Evolutionary conservation across 1,140 invertebrate genomes (phyloP), one percentile per base, ranked within the genome.

Genomic region (Zophobas morio): DNA sequence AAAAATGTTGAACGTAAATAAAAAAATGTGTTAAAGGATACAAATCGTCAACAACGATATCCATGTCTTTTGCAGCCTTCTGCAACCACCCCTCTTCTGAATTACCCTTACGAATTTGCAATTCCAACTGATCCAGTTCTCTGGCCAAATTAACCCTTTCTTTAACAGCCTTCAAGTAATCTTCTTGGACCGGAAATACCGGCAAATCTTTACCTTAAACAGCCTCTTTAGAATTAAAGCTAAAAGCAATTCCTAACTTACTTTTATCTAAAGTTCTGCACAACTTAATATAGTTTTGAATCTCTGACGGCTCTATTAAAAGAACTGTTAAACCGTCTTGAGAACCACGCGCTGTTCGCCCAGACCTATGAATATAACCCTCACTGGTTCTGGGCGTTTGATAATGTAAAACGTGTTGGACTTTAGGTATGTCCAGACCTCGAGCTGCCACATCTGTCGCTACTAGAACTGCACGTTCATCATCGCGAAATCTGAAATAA

Each of bases 371-470:
- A 0, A 99, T 93, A 86, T 99, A 99, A 85, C 93, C 94, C 89
- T 99, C 98, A 39, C 95, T 94, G 20, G 97, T 99, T 82, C 93
- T 90, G 0, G 98, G 98, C 3, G 98, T 95, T 88, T 99, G 97
- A 88, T 99, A 99, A 87, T 99, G 98, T 82, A 99, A 92, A 1
- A 99, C 98, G 86, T 99, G 96, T 80, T 99, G 91, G 1, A 99
- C 93, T 84, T 93, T 91, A 2, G 96, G 95, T 85, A 99, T 99
- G 87, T 99, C 98, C 36, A 99, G 88, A 51, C 98, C 98, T 78
- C 98, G 89, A 0, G 98, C 97, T 6, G 98, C 98, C 20, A 99
- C 97, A 89, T 99, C 98, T 0, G 98, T 99, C 0, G 98, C 96
- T 75, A 99, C 90, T n/a, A 99, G 86, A 6, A 99, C 80, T 0